Conservation (phyloP, 2,797 vertebrate species). For the Oceanodroma leucorhoa region DNA sequence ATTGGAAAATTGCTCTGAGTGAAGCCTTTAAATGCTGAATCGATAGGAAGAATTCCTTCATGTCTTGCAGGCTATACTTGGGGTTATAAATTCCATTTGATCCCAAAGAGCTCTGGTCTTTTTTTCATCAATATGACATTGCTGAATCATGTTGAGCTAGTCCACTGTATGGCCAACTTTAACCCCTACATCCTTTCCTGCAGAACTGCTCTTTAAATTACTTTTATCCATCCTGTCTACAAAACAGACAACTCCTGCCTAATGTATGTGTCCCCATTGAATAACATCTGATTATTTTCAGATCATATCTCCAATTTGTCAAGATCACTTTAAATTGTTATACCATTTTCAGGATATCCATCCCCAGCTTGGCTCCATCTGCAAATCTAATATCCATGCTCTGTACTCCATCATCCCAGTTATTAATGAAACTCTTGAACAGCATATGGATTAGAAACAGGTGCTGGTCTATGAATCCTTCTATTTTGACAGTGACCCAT, state of each 20-base stretch:
- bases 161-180: neutral
- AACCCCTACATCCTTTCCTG: neutral
- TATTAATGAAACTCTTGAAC: neutral
- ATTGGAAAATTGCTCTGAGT: constrained; percentile 36
- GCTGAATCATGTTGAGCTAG: neutral
- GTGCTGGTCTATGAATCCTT: neutral
- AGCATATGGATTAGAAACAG: neutral
- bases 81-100: neutral
- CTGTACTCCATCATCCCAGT: neutral
- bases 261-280: neutral
- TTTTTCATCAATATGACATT: neutral
- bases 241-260: neutral
- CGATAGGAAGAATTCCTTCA: constrained; percentile 30
- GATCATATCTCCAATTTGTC: neutral
- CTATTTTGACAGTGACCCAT: neutral
- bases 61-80: neutral
- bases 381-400: neutral
- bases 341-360: neutral
- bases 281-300: neutral
- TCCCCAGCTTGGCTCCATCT: neutral
- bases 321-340: neutral
- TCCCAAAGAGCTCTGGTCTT: neutral
- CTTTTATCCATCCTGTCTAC: neutral
- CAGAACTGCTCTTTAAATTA: neutral
- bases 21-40: constrained; percentile 31